phyloP scores from a whole-genome alignment of 2,797 vertebrate species.

The Triplophysa yarkandensis region DNA sequence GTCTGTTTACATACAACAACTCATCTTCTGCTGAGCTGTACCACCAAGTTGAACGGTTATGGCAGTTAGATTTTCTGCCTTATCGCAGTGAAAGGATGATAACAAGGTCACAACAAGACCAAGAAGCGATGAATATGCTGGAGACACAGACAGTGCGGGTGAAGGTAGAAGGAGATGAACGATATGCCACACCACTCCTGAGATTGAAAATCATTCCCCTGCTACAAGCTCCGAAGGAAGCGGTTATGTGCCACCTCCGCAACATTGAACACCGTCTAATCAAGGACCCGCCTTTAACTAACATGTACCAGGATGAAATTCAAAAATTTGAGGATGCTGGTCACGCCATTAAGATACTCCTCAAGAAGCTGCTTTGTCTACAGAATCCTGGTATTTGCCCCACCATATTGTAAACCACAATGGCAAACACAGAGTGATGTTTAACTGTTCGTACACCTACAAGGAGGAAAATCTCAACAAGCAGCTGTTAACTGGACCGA shows the following conservation, averaged over 20 bases:
- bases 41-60: not conserved
- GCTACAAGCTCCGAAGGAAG: constrained; percentile 13
- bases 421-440: constrained; percentile 30
- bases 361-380: not conserved
- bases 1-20: not conserved
- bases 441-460: constrained; percentile 37
- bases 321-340: not conserved
- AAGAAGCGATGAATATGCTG: no score
- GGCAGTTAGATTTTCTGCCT: not conserved
- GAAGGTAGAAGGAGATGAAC: no score
- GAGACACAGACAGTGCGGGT: no score
- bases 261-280: no score
- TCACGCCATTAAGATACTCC: not conserved
- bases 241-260: no score
- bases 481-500: constrained; percentile 32
- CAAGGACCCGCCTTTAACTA: not conserved
- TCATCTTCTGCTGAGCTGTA: not conserved
- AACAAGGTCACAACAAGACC: no score
- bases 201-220: not conserved
- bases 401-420: constrained; percentile 50
- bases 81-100: no score
- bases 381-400: constrained; percentile 6
- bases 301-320: not conserved
- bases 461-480: constrained; percentile 11
- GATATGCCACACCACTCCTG: no score